Evolutionary conservation across 2,797 vertebrate genomes (phyloP), one percentile per base, ranked within the genome.

Genomic region (Myotis vivesi): DNA sequence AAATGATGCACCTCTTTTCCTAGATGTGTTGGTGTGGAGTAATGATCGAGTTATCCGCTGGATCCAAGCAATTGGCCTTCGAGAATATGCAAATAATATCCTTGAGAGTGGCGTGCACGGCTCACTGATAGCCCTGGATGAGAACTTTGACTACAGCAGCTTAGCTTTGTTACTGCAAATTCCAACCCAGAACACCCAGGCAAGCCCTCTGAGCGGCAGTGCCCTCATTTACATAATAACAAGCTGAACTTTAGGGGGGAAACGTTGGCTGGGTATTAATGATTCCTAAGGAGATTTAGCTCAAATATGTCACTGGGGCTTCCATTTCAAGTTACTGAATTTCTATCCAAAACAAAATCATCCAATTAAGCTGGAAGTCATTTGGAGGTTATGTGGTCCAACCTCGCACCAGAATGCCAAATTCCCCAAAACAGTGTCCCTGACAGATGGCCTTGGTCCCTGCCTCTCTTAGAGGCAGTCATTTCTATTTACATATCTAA

Each of bases 81-180:
- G 99, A 96, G 99, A 99, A 98, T 99, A 99, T 86, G 99, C 99
- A 97, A 99, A 99, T 98, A 99, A 99, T 96, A 99, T 99, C 92
- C 97, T 99, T 95, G 99, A 99, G 98, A 99, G 99, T 77, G 99
- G 99, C 6, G 99, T 99, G n/a, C 99, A 99, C 20, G 99, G 99
- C 17, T 99, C 99, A 30, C 99, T 99, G 82, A 98, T 99, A 93
- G 99, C 99, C 89, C 98, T 99, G 95, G 99, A 99, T 38, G 99
- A 99, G 97, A 99, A 99, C 98, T 99, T 99, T 89, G 99, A 99
- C 98, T 99, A 99, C 98, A 99, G 99, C 98, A 99, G 99, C 98
- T 98, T 99, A 98, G 99, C 99, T 75, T 98, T 99, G 96, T 98
- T 99, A 95, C 99, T 99, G 97, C 99, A 99, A 98, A 99, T 99